A percentile compares a stretch with the other conserved stretches of the same genome.
phyloP scores from a whole-genome alignment of 1,140 invertebrate species.

The Alviniconcha marisindica region DNA sequence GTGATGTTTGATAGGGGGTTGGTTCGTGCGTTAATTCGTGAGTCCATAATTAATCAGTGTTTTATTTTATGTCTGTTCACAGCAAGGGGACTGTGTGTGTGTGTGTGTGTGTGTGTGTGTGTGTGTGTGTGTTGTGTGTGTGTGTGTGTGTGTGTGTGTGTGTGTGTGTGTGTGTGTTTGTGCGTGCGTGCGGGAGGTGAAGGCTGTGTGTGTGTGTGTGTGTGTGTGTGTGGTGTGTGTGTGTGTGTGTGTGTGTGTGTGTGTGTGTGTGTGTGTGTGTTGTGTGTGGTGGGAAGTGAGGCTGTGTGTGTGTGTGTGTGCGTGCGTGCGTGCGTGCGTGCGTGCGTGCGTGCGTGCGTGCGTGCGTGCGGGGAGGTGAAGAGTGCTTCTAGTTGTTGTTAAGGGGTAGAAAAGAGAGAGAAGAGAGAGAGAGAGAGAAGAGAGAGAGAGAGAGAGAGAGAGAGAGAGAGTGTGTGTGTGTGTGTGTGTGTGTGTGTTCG shows the following conservation, averaged over 20 bases:
- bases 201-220: too few relatives aligned
- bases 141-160: constrained; percentile 18
- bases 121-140: constrained; percentile 34
- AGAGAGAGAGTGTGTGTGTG: constrained; percentile 20
- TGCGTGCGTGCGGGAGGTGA: too few relatives aligned
- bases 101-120: constrained; percentile 1
- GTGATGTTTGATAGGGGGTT: neutral
- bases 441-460: too few relatives aligned
- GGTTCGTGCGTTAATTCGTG: neutral
- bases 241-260: constrained; percentile 24
- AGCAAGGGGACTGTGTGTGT: neutral
- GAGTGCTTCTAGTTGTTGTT: too few relatives aligned
- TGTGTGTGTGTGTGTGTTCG: constrained; percentile 2
- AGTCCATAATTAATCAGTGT: neutral
- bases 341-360: constrained; percentile 9
- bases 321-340: neutral
- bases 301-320: constrained; percentile 18
- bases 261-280: neutral
- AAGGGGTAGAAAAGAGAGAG: too few relatives aligned
- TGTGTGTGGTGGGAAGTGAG: neutral
- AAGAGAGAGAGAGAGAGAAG: too few relatives aligned
- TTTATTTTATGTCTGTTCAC: neutral
- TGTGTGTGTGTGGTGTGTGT: neutral
- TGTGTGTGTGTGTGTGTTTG: neutral
- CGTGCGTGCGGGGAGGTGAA: too few relatives aligned